Evolutionary conservation across 2,113 vertebrate species (phyloP).

Genomic region (Albula goreensis): DNA sequence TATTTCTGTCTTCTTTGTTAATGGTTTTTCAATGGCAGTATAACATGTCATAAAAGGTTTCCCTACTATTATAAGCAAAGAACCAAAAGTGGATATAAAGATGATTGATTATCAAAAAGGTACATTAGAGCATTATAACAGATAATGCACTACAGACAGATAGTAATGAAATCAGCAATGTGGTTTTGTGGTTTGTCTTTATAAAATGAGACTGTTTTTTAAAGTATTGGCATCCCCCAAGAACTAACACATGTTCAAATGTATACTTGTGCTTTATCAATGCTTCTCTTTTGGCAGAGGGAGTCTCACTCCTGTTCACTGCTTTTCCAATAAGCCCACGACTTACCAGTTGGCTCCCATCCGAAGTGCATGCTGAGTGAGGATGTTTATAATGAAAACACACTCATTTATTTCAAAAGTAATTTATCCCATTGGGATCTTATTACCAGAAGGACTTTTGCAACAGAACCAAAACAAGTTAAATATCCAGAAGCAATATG

Average conservation of each 20-base stretch:
- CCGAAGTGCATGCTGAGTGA: constrained; percentile 20
- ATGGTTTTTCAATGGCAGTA: too few species aligned
- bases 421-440: constrained; percentile 32
- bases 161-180: too few species aligned
- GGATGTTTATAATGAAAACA: constrained; percentile 15
- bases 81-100: too few species aligned
- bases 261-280: not conserved
- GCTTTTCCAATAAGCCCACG: not conserved
- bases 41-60: too few species aligned
- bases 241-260: not conserved
- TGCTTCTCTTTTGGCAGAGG: not conserved
- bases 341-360: constrained; percentile 14
- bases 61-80: too few species aligned
- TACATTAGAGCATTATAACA: too few species aligned
- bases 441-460: constrained; percentile 26
- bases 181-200: too few species aligned
- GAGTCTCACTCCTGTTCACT: not conserved
- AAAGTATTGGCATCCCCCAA: not conserved
- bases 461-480: constrained; percentile 23
- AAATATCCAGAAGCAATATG: constrained; percentile 18
- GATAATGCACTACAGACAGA: too few species aligned
- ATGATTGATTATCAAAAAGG: too few species aligned
- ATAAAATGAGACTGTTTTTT: not conserved
- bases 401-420: constrained; percentile 26
- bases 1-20: too few species aligned